Base-by-base conservation (phyloP, 1,140 invertebrate species). In the Drosophila obscura region DNA sequence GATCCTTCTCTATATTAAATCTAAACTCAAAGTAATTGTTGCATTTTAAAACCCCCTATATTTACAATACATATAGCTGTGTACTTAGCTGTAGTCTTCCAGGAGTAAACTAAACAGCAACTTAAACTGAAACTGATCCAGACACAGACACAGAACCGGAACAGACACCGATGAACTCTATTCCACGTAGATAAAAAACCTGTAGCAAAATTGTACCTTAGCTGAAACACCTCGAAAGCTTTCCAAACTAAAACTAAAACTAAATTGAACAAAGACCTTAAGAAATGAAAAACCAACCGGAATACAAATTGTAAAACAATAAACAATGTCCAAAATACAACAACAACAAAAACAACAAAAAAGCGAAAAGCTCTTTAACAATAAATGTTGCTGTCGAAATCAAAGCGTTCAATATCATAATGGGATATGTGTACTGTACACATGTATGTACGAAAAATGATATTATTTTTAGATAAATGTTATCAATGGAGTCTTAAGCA, bases 201-300 rank as follows among this genome's bases (percentile, higher is more conserved):
- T 81, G 82, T 85, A 85, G 82, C 56, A 81, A 85, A 85, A 87
- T 77, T 85, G 82, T 85, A 85, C 81, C 81, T 85, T 85, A 85
- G 82, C 81, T 73, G 68, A 85, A 85, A 80, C 55, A 85, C 67
- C 77, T 73, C 52, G 55, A 51, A 77, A 85, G 81, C 82, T 85
- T 87, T 85, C 69, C 74, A 73, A 63, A 63, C 39, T 24, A 49
- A 58, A 61, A 59, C n/a, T 35, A 52, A 16, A 76, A 61, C 15
- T 44, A 39, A 35, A 56, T 22, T 44, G 1, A 22, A 71, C 15
- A 58, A 28, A 67, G 45, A 24, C 60, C 65, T 57, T 31, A 52
- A 56, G 43, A 53, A 48, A 45, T 11, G 9, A 1, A 41, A 77
- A 58, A 44, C 39, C 15, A 69, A 56, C 63, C 19, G 26, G 55